Evolutionary conservation across 2,888 invertebrate species (phyloP).

Genomic region (Stenurella melanura): DNA sequence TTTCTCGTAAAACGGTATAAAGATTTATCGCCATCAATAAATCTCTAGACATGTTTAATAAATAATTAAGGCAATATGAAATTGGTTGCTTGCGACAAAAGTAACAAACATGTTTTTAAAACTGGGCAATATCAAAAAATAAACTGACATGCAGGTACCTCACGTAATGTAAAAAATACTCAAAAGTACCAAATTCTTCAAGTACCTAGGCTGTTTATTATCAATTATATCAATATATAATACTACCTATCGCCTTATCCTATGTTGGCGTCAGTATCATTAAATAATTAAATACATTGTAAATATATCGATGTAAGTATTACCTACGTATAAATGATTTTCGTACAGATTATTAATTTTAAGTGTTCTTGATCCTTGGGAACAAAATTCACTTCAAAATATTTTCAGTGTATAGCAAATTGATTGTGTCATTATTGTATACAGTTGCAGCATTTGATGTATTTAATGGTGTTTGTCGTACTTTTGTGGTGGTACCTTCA

Average conservation of each 20-base stretch:
- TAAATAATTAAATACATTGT: conserved; percentile 10
- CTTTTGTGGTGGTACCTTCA: neutral
- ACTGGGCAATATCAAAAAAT: neutral
- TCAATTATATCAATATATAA: conserved; percentile 16
- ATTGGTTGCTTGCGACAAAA: neutral
- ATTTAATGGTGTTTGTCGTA: neutral
- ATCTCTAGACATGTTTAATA: neutral
- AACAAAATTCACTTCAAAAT: neutral
- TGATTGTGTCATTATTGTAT: neutral
- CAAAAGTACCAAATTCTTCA: conserved; percentile 10
- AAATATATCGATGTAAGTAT: neutral
- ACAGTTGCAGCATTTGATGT: neutral
- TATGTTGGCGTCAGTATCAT: conserved; percentile 17
- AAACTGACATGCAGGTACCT: neutral
- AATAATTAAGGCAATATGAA: neutral
- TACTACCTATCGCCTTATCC: conserved; percentile 6
- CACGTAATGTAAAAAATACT: neutral
- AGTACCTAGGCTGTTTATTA: neutral
- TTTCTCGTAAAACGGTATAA: neutral
- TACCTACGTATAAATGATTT: neutral
- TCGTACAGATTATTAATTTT: neutral
- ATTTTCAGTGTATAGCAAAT: neutral
- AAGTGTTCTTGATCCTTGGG: neutral
- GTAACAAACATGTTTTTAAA: neutral
- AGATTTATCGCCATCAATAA: neutral